Base-by-base conservation (phyloP, 2,888 invertebrate species). In the Smittia aterrima region DNA sequence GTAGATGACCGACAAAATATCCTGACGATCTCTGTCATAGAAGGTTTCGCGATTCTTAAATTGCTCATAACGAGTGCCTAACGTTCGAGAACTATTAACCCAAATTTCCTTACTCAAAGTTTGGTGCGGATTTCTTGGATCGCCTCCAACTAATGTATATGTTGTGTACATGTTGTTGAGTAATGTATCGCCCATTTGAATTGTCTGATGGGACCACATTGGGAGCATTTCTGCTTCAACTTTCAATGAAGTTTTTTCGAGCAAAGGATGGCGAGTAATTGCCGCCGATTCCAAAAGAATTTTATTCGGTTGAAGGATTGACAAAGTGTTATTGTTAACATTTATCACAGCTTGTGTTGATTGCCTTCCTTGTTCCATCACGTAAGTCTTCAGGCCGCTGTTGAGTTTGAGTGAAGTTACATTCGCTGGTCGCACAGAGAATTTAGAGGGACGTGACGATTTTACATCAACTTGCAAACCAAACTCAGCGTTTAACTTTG, bases 21-120 rank as follows among this genome's bases (percentile, higher is more conserved):
- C 91, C 75, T 90, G 90, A 76, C 91, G 88, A 76, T 93, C 90
- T 76, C 91, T 88, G 81, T 96, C 94, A 79, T 93, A 94, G 81
- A 97, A 92, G 0, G 92, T 93, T 83, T 96, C 96, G 47, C 91
- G 90, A 77, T 94, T 93, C 58, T 92, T 91, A 76, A 92, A 92
- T 80, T 96, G 93, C 80, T 98, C 95, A 79, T 95, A 96, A 82
- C 96, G 95, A 68, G 97, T 91, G 16, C 95, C 94, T 40, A 98
- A 85, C 0, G 96, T 90, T 78, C 94, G 89, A 3, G 93, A 91
- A 77, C 93, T 92, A 81, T 98, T 98, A 3, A 97, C 94, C 92
- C 94, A 89, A 77, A 92, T 91, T 81, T 92, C 92, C 16, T 92
- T 86, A 79, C 91, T 92, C 1, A 94, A 83, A 0, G 92, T 93